These are phyloP conservation scores for Aphelocoma californica DNA, from an alignment of 2,797 vertebrate genomes.

Conservation along the genomic window DNA sequence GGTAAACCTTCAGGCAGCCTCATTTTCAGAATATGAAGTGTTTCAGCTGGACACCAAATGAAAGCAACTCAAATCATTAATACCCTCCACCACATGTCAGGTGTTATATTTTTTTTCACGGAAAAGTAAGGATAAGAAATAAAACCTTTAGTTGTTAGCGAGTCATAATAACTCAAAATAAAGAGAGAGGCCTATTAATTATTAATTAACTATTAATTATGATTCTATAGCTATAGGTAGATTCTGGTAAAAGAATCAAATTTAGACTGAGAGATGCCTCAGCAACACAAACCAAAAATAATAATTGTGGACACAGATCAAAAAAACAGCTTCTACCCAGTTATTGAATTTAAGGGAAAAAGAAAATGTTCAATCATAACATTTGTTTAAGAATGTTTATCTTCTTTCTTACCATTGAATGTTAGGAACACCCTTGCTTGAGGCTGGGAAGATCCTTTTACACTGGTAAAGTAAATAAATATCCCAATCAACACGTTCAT, in stretches of 20 bases:
- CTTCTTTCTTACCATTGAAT: conserved; percentile 78
- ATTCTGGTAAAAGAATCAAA: background rate
- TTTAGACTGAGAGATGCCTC: background rate
- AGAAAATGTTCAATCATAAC: conserved; percentile 35
- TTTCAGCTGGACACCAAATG: background rate
- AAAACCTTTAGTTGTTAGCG: background rate
- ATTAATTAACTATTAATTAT: background rate
- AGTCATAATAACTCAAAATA: background rate
- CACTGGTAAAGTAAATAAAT: conserved; percentile 70
- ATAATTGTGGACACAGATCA: background rate
- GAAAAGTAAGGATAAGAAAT: background rate
- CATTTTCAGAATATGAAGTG: background rate
- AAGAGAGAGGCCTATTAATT: background rate
- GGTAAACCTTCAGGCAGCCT: background rate
- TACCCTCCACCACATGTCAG: background rate
- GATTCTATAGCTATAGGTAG: background rate
- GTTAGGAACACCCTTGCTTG: conserved; percentile 80
- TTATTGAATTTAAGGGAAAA: background rate
- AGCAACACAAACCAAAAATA: background rate
- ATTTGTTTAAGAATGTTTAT: conserved; percentile 56
- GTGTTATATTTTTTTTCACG: background rate
- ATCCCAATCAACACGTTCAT: conserved; percentile 69
- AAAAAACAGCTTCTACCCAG: background rate
- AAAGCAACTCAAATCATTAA: background rate
- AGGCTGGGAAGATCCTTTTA: conserved; percentile 76